These are phyloP conservation scores for Diplolepis rosae DNA, from an alignment of 2,888 invertebrate genomes.

Conservation along the genomic window DNA sequence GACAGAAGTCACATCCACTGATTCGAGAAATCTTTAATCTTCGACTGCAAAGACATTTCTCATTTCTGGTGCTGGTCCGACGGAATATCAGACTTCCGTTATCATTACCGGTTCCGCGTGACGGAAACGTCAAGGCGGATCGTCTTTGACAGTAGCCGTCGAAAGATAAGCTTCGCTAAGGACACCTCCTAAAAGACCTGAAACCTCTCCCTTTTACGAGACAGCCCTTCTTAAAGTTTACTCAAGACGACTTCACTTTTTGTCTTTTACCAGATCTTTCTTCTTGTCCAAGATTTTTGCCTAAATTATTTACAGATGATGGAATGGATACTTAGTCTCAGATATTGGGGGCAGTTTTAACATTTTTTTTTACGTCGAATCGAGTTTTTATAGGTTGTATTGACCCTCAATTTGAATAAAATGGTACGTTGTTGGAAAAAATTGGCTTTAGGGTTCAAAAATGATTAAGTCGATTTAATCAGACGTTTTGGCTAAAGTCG, in stretches of 20 bases:
- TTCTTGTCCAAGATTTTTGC: background rate
- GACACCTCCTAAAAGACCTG: conserved; percentile 31
- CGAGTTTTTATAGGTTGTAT: too few species aligned
- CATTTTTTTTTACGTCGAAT: too few species aligned
- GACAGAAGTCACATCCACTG: conserved; percentile 51
- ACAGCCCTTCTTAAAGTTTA: conserved; percentile 6
- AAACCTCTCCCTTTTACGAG: conserved; percentile 21
- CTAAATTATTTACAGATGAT: conserved; percentile 33
- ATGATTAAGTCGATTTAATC: too few species aligned
- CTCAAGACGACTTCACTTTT: conserved; percentile 5
- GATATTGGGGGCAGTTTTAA: too few species aligned
- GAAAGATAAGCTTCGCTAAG: conserved; percentile 66
- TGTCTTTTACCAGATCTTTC: background rate
- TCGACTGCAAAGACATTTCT: conserved; percentile 69
- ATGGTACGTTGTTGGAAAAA: too few species aligned
- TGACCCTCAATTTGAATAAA: too few species aligned
- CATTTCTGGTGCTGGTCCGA: conserved; percentile 69
- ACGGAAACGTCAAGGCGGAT: conserved; percentile 67
- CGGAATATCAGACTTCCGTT: conserved; percentile 68
- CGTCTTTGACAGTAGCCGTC: conserved; percentile 70
- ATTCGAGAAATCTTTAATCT: conserved; percentile 63
- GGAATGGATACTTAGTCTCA: too few species aligned
- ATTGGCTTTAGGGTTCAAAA: too few species aligned
- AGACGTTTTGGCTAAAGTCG: too few species aligned
- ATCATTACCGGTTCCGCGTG: conserved; percentile 61